Evolutionary conservation across 2,797 vertebrate genomes (phyloP), one percentile per base, ranked within the genome.

Genomic region (Toxotes lorentzi): DNA sequence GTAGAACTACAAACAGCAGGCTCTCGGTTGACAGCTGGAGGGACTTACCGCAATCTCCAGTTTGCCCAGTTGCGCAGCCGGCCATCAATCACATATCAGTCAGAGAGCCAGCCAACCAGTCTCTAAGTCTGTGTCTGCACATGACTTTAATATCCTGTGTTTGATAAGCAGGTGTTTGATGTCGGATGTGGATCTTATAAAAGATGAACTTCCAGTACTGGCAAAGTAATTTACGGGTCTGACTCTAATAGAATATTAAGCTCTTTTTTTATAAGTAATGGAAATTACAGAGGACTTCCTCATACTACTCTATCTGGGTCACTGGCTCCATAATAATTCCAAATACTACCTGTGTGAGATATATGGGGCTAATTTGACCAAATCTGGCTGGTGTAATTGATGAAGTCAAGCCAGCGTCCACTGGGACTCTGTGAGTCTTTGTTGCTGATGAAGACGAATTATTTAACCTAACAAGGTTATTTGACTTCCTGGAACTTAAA

Each of bases 371-470:
- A 63, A 76, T 85, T 51, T 58, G 43, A 75, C 53, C 61, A 71
- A 58, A 79, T 86, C 67, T 78, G 65, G 24, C 43, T 68, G 61
- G 2, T 51, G 10, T 85, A 84, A 87, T 74, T 78, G 80, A 84
- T 90, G 70, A 73, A 78, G 47, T 83, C 57, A 69, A 40, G 58
- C 56, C 45, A 7, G 14, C 12, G 32, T 24, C 66, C 30, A 13
- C 0, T 14, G 76, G 72, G 79, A 82, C 69, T 57, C 35, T 32
- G n/a, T 1, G 24, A 64, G 78, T 65, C 74, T 79, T 76, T 78
- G 57, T 67, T 47, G 65, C 59, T 90, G 74, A 88, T 89, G 85
- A 83, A 91, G 88, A 89, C 58, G 2, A 70, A 91, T 89, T 54
- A 84, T 82, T 85, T 71, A 71, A 73, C 77, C 56, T 79, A 84